These are phyloP conservation scores for Ochotona curzoniae DNA, from an alignment of 2,113 vertebrate species.

Conservation along the genomic window DNA sequence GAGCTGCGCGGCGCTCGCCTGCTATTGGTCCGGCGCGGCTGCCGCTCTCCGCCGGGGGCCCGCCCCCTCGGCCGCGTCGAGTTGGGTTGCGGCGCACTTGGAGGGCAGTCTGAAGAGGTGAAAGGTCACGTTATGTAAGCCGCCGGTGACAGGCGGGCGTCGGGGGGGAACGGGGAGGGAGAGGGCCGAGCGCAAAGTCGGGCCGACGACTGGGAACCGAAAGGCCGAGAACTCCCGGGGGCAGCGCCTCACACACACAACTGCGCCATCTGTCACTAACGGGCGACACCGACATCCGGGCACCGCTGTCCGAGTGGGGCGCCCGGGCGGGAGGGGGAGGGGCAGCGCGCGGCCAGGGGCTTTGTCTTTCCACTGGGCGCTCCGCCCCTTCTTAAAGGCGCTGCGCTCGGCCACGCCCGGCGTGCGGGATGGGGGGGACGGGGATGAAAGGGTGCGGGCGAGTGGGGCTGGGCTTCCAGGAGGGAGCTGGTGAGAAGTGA, in stretches of 20 bases:
- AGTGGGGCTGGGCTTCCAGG: not conserved
- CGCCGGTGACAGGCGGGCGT: slow-evolving; percentile 43
- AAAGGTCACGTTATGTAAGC: slow-evolving; percentile 87
- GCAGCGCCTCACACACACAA: slow-evolving; percentile 53
- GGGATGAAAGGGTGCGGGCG: not conserved
- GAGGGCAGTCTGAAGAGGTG: slow-evolving; percentile 78
- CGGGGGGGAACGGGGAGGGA: no score
- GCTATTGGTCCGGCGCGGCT: not conserved
- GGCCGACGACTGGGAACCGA: not conserved
- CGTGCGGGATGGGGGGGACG: not conserved
- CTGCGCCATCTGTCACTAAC: slow-evolving; percentile 81
- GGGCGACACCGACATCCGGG: slow-evolving; percentile 81
- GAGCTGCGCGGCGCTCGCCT: not conserved
- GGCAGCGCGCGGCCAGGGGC: slow-evolving; percentile 72
- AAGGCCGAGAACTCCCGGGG: slow-evolving; percentile 43
- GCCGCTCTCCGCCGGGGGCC: slow-evolving; percentile 15
- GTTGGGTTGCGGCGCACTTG: slow-evolving; percentile 67
- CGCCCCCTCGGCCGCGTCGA: slow-evolving; percentile 56
- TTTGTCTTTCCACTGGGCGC: slow-evolving; percentile 77
- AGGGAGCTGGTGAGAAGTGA: slow-evolving; percentile 62
- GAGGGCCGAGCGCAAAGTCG: slow-evolving; percentile 32
- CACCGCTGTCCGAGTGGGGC: slow-evolving; percentile 70
- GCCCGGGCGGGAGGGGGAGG: slow-evolving; percentile 64
- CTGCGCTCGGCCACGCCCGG: slow-evolving; percentile 75
- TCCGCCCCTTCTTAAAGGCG: slow-evolving; percentile 81